A percentile compares a stretch with the other conserved stretches of the same genome.
Evolutionary conservation across 2,888 invertebrate genomes (phyloP).

Genomic region (Trissolcus brochymenae): DNA sequence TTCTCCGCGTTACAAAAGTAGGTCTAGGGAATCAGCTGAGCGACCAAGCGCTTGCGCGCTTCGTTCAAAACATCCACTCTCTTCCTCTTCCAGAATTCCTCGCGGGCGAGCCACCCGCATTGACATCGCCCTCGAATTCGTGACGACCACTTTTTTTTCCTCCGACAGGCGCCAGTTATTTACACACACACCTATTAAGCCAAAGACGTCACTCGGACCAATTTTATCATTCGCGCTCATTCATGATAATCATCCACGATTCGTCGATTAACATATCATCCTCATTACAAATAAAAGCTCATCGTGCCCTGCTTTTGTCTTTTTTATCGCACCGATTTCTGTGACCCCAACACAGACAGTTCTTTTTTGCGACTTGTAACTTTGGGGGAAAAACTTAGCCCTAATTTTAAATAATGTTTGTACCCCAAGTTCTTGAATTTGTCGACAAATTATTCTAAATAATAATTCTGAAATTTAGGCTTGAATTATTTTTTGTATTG

Average conservation of each 20-base stretch:
- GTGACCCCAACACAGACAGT: too few species aligned
- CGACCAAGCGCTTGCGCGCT: conserved; percentile 66
- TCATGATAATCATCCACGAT: conserved; percentile 27
- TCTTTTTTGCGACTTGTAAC: too few species aligned
- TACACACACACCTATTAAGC: too few species aligned
- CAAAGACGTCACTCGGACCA: conserved; percentile 19
- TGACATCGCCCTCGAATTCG: conserved; percentile 1
- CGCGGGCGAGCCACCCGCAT: conserved; percentile 24
- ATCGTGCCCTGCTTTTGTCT: background rate
- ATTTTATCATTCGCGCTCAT: conserved; percentile 20
- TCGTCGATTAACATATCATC: conserved; percentile 21
- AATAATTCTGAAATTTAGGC: too few species aligned
- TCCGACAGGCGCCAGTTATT: too few species aligned
- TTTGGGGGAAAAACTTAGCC: too few species aligned
- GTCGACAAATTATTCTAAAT: too few species aligned
- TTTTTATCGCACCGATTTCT: background rate
- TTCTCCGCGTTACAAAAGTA: conserved; percentile 65
- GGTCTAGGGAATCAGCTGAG: conserved; percentile 74
- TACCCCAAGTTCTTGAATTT: too few species aligned
- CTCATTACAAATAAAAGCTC: background rate
- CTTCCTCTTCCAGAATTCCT: conserved; percentile 34
- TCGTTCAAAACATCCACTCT: conserved; percentile 41
- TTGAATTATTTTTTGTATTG: too few species aligned
- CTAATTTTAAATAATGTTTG: too few species aligned
- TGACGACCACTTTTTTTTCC: too few species aligned